Evolutionary conservation across 1,140 invertebrate genomes (phyloP).

Genomic region (Philaenus spumarius): DNA sequence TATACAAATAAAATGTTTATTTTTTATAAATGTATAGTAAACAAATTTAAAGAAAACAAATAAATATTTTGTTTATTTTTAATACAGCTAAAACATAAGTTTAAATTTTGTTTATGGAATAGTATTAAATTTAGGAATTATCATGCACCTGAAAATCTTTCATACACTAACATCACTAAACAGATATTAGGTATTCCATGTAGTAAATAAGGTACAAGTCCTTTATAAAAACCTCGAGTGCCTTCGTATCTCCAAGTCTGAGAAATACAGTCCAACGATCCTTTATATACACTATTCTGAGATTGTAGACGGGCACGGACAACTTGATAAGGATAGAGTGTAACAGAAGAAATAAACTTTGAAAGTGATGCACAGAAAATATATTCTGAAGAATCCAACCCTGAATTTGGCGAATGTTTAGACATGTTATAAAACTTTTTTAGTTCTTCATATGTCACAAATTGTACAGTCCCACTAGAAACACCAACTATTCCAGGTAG

Average conservation of each 20-base stretch:
- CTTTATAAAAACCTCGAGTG: slow-evolving; percentile 91
- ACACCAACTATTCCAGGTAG: slow-evolving; percentile 96
- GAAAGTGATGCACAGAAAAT: slow-evolving; percentile 87
- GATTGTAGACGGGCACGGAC: slow-evolving; percentile 93
- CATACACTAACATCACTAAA: no score
- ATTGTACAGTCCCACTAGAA: slow-evolving; percentile 95
- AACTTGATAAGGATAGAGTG: slow-evolving; percentile 97
- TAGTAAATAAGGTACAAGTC: slow-evolving; percentile 77
- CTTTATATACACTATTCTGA: slow-evolving; percentile 81
- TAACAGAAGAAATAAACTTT: slow-evolving; percentile 86
- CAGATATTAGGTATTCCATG: no score
- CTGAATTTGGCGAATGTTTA: slow-evolving; percentile 61
- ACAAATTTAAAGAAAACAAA: no score
- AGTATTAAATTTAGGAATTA: no score
- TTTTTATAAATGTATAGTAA: no score
- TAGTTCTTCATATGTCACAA: slow-evolving; percentile 98
- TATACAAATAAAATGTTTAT: no score
- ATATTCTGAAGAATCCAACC: slow-evolving; percentile 80
- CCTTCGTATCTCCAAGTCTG: slow-evolving; percentile 90
- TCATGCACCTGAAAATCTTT: no score
- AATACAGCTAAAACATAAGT: no score
- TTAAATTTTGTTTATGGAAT: no score
- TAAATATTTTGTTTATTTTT: no score
- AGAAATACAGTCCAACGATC: slow-evolving; percentile 77
- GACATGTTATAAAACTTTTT: slow-evolving; percentile 86